phyloP scores from a whole-genome alignment of 1,140 invertebrate species.

The Metaphire vulgaris region DNA sequence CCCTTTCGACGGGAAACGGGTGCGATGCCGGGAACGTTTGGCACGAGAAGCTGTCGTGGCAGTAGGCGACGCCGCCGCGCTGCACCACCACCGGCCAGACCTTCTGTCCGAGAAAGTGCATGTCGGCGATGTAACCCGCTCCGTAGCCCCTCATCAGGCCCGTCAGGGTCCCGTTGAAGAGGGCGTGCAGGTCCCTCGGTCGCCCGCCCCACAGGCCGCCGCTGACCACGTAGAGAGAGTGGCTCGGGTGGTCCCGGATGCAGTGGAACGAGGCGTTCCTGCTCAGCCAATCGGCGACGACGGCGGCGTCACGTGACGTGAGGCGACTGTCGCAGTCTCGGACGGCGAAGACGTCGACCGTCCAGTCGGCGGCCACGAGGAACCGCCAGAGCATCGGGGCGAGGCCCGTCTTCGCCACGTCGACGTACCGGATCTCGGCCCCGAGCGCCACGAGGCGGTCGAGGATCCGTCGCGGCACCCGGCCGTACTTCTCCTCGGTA shows the following conservation, averaged over 20 bases:
- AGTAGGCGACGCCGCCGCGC: constrained; percentile 23
- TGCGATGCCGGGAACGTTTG: constrained; percentile 21
- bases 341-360: constrained; percentile 9
- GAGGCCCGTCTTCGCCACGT: not conserved
- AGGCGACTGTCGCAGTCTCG: constrained; percentile 17
- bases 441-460: not conserved
- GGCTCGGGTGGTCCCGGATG: constrained; percentile 21
- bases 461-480: constrained; percentile 6
- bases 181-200: not conserved
- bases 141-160: constrained; percentile 19
- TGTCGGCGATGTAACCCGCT: constrained; percentile 20
- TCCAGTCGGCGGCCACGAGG: constrained; percentile 12
- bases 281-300: constrained; percentile 1
- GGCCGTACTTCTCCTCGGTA: constrained; percentile 23
- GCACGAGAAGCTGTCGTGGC: constrained; percentile 29
- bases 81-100: constrained; percentile 26
- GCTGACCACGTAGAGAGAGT: not conserved
- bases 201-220: constrained; percentile 21
- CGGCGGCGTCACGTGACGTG: constrained; percentile 4
- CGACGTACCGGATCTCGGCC: constrained; percentile 14
- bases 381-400: constrained; percentile 24
- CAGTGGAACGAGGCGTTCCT: constrained; percentile 15
- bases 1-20: constrained; percentile 24
- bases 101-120: constrained; percentile 25
- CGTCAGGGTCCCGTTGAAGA: not conserved